Conservation (phyloP, 2,797 vertebrate genomes). For the Phataginus tetradactyla region DNA sequence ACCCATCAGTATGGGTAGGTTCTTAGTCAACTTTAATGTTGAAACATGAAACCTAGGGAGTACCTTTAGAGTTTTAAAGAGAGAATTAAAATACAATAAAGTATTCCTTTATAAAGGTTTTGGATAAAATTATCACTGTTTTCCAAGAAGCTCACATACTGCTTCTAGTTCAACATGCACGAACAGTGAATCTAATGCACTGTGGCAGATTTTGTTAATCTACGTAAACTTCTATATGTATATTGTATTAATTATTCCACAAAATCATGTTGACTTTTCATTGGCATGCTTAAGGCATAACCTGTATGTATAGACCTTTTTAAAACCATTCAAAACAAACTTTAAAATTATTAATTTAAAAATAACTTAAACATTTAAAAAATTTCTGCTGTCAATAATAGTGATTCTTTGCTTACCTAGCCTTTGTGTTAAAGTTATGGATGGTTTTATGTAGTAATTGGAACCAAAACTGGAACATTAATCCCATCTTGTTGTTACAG, state of each 20-base stretch:
- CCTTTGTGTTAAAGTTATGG: background rate
- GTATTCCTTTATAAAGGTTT: background rate
- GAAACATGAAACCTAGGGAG: background rate
- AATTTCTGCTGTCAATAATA: background rate
- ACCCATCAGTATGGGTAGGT: background rate
- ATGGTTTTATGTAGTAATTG: background rate
- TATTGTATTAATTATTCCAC: background rate
- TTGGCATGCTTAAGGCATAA: background rate
- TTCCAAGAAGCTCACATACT: background rate
- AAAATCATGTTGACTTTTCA: background rate
- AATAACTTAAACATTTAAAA: background rate
- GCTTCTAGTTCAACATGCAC: background rate
- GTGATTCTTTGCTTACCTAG: background rate
- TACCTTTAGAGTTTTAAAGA: background rate
- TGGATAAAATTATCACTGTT: background rate
- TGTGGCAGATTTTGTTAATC: background rate
- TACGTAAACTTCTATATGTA: background rate
- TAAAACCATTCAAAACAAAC: background rate
- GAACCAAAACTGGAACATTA: background rate
- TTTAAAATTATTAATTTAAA: background rate
- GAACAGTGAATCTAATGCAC: background rate
- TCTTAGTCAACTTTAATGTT: background rate
- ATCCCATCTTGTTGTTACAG: background rate
- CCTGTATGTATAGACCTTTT: background rate
- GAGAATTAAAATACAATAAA: background rate